Percentiles rank a stretch among this genome's conserved stretches.
phyloP scores from a whole-genome alignment of 2,113 vertebrate genomes.

The Axis porcinus region DNA sequence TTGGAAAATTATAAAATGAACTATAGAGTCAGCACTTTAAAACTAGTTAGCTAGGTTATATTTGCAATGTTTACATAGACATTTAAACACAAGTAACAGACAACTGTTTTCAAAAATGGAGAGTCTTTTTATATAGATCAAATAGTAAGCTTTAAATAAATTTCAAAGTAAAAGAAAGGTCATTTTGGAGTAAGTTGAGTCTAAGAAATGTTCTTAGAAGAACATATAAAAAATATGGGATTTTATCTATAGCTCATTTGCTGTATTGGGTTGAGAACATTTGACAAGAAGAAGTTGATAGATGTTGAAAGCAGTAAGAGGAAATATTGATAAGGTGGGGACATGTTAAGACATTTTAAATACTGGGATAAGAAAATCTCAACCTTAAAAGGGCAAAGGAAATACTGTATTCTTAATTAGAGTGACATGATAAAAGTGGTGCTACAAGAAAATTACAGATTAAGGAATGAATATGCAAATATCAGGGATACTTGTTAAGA shows the following conservation, averaged over 20 bases:
- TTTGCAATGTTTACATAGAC: background rate
- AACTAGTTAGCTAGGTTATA: background rate
- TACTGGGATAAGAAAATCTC: background rate
- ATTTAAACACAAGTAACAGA: background rate
- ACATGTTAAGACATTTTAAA: background rate
- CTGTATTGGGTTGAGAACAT: background rate
- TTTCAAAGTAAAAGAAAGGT: constrained; percentile 15
- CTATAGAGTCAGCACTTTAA: background rate
- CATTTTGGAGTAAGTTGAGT: background rate
- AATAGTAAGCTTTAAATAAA: background rate
- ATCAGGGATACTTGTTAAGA: background rate
- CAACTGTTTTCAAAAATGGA: background rate
- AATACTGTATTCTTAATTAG: background rate
- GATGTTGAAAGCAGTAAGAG: background rate
- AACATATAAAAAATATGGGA: background rate
- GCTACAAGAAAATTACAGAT: background rate
- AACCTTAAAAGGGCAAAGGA: background rate
- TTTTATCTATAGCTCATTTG: background rate
- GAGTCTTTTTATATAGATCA: background rate
- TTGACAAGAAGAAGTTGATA: background rate
- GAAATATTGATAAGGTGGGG: background rate
- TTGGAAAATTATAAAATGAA: constrained; percentile 12
- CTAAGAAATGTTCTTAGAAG: background rate
- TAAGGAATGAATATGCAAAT: background rate
- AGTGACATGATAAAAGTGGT: background rate